phyloP scores from a whole-genome alignment of 2,888 invertebrate species.

The Tridacna gigas region DNA sequence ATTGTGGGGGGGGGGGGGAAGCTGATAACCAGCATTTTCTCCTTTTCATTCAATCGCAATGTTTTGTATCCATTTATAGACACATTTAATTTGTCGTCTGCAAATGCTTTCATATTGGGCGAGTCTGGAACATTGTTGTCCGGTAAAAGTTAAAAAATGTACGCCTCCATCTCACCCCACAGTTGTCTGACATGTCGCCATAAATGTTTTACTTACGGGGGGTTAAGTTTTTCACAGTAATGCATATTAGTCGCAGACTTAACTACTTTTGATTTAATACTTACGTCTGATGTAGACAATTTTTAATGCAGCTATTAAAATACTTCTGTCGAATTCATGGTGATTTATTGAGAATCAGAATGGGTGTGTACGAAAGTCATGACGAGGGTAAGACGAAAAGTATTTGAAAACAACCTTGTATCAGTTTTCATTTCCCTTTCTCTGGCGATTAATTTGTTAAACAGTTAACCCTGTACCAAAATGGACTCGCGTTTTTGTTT shows the following conservation, averaged over 20 bases:
- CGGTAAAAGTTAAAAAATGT: no score
- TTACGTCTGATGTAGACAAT: not conserved
- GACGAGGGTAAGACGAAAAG: not conserved
- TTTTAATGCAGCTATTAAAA: not conserved
- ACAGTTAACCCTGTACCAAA: no score
- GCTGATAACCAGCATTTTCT: no score
- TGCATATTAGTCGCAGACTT: not conserved
- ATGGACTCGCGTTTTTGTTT: no score
- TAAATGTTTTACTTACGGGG: not conserved
- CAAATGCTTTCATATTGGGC: no score
- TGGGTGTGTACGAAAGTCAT: not conserved
- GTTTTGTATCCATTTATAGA: no score
- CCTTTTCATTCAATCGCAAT: no score
- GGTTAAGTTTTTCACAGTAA: not conserved
- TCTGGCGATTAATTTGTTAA: constrained; percentile 9
- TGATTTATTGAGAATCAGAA: not conserved
- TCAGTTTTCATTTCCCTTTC: constrained; percentile 32
- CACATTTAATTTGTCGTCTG: no score
- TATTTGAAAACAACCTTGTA: constrained; percentile 12
- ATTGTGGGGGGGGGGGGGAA: no score
- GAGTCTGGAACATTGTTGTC: no score
- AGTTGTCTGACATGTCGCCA: no score
- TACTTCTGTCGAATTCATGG: not conserved
- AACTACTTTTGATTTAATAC: not conserved
- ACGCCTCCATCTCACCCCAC: no score